These are phyloP conservation scores for Colaptes auratus DNA, from an alignment of 2,113 vertebrate genomes.

Conservation along the genomic window DNA sequence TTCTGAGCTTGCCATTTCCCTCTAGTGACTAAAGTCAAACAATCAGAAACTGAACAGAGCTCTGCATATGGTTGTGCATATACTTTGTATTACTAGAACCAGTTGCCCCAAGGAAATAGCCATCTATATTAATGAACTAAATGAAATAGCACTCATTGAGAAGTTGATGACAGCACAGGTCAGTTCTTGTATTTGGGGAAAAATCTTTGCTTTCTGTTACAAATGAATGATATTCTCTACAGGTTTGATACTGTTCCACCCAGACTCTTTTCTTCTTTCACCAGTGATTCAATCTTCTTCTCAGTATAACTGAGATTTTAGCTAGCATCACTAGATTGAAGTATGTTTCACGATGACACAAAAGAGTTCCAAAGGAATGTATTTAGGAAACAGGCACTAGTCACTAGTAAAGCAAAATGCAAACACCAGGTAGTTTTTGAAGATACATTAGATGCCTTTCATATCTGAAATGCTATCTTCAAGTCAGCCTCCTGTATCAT, in stretches of 20 bases:
- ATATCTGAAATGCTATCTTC: not conserved
- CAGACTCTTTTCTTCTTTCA: not conserved
- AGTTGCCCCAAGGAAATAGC: slow-evolving; percentile 12
- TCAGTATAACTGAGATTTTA: not conserved
- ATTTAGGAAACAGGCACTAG: not conserved
- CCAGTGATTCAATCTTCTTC: not conserved
- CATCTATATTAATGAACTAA: slow-evolving; percentile 61
- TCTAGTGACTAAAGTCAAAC: slow-evolving; percentile 10
- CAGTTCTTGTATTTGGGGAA: not conserved
- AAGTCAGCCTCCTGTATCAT: not conserved
- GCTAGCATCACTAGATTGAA: not conserved
- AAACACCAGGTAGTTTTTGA: not conserved
- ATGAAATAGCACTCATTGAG: slow-evolving; percentile 10
- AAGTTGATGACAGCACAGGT: slow-evolving; percentile 15
- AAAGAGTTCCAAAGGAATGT: not conserved
- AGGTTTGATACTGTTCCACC: not conserved
- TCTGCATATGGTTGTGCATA: slow-evolving; percentile 5
- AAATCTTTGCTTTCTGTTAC: not conserved
- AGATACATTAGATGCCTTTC: not conserved
- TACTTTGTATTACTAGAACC: slow-evolving; percentile 46
- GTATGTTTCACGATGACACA: not conserved
- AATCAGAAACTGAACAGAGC: slow-evolving; percentile 1
- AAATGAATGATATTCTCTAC: not conserved
- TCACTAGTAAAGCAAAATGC: not conserved
- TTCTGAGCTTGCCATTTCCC: not conserved